phyloP scores from a whole-genome alignment of 2,888 invertebrate species.

The Cephus pygmeus region DNA sequence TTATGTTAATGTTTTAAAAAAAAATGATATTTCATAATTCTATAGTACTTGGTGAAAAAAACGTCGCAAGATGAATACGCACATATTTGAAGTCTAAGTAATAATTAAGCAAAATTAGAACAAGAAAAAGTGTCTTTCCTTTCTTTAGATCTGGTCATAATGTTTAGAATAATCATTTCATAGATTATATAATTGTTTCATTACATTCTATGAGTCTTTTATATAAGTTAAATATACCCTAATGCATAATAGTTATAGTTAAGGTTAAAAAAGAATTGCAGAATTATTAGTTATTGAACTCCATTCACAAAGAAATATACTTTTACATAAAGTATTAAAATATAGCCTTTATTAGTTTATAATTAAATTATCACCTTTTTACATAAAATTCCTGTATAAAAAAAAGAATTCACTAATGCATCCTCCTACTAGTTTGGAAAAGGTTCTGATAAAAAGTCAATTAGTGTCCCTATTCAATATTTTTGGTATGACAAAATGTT shows the following conservation, averaged over 20 bases:
- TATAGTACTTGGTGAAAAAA: not conserved
- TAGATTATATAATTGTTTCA: too few relatives aligned
- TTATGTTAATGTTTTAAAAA: not conserved
- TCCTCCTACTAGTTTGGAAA: too few relatives aligned
- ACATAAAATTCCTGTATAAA: not conserved
- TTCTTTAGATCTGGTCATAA: not conserved
- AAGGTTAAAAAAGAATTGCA: not conserved
- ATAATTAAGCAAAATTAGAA: too few relatives aligned
- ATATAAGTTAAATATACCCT: not conserved
- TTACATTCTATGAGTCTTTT: too few relatives aligned
- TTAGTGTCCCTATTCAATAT: too few relatives aligned
- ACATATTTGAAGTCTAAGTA: too few relatives aligned
- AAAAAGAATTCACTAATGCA: not conserved
- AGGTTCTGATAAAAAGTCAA: too few relatives aligned
- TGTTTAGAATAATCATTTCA: not conserved
- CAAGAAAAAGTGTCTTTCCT: too few relatives aligned
- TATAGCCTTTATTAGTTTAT: too few relatives aligned
- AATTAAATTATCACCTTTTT: not conserved
- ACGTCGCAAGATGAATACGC: not conserved
- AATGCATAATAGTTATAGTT: not conserved
- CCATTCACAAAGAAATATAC: not conserved
- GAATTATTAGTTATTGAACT: not conserved
- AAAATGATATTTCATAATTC: not conserved
- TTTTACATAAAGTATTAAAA: not conserved
- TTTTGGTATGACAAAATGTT: too few relatives aligned